These are phyloP conservation scores for Drosophila hawaiiensis DNA, from an alignment of 2,888 invertebrate species.

Conservation along the genomic window DNA sequence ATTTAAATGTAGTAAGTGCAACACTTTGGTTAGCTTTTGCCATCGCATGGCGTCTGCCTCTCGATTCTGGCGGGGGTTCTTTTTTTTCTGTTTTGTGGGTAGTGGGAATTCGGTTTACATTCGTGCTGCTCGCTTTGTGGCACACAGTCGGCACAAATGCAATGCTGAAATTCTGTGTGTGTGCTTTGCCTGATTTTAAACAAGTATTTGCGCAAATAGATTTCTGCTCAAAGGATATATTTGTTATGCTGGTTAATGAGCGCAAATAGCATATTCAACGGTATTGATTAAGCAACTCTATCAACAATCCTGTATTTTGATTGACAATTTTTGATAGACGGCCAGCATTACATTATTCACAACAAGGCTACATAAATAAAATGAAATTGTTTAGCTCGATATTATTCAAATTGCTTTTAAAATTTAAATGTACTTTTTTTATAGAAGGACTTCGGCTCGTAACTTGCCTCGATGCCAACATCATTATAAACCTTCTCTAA, in stretches of 20 bases:
- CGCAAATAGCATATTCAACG: conserved; percentile 24
- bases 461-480: conserved; percentile 31
- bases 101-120: conserved; percentile 29
- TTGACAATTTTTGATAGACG: not conserved
- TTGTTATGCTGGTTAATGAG: conserved; percentile 48
- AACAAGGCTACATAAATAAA: not conserved
- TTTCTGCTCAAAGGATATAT: conserved; percentile 46
- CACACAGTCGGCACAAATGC: conserved; percentile 30
- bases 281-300: conserved; percentile 20
- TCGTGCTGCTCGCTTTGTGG: conserved; percentile 31
- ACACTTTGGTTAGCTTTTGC: conserved; percentile 74
- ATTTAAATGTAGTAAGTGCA: conserved; percentile 78
- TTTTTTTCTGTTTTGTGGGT: conserved; percentile 5
- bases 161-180: conserved; percentile 19
- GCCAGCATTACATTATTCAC: not conserved
- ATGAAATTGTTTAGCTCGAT: not conserved
- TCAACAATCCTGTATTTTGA: not conserved
- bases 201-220: conserved; percentile 36
- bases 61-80: not conserved
- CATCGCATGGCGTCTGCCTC: conserved; percentile 17
- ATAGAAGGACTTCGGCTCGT: not conserved
- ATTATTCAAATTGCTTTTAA: not conserved
- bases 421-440: conserved; percentile 9
- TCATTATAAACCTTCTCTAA: conserved; percentile 53
- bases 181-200: conserved; percentile 24